Base-by-base conservation (phyloP, 2,888 invertebrate species). In the Tetheella fluctuosa region DNA sequence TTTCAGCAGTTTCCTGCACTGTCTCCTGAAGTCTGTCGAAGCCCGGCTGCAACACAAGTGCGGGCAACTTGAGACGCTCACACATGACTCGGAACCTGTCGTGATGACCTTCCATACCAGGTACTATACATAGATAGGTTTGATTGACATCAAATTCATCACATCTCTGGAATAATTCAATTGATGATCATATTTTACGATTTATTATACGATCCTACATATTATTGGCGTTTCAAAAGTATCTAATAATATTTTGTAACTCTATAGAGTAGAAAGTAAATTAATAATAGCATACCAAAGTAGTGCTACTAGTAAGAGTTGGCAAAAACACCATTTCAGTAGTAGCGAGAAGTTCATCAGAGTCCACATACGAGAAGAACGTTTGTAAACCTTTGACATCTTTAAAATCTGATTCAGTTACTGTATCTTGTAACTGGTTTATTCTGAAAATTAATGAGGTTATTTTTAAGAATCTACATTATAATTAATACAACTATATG, bases 41-140 rank as follows among this genome's bases (percentile, higher is more conserved):
- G 0, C 84, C 83, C 0, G 82, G 80, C 58, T 86, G 85, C 48
- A 86, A 65, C 0, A 79, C 76, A 2, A 82, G 57, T 0, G 84
- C 80, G 0, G 76, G 74, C 12, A 86, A 25, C 59, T 84, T 85
- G 6, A 86, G 71, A 1, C 81, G 70, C 59, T 81, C 78, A 23
- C 82, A 81, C n/a, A 23, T 85, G 37, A 13, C 59, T 7, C 68
- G 64, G 67, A 85, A 87, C 25, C 76, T 70, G 6, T 64, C 64
- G 48, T 80, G 73, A 53, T 83, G 78, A 0, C 86, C 85, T 59
- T 87, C 86, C 30, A 87, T 52, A 0, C 86, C 86, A 4, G 87
- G 85, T 23, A 86, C 62, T 28, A 85, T 70, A 61, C 73, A 77
- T 55, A 86, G 15, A 20, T 59, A 15, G 23, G 48, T 30, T 39